Base-by-base conservation (phyloP, 2,888 invertebrate species). In the Campopleginae sp. region DNA sequence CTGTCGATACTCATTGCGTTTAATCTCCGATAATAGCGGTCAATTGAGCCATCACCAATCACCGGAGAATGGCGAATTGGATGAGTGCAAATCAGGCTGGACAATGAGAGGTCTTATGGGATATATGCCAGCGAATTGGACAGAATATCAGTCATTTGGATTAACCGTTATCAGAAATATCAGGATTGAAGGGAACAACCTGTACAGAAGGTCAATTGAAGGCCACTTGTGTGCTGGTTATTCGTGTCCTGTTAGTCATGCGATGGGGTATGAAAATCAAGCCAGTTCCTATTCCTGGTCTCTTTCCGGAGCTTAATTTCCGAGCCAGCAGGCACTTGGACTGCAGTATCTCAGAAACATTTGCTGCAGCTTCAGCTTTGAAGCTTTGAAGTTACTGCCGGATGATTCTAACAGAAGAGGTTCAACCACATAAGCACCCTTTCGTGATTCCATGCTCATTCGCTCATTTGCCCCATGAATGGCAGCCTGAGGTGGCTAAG, bases 401-500 rank as follows among this genome's bases (percentile, higher is more conserved):
- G 65, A 44, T 68, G 65, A 46, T 44, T 38, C 38, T 65, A 54
- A n/a, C 42, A 68, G 51, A 80, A 68, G 65, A 72, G 66, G 23
- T 81, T 72, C 61, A 54, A 74, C 27, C 27, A 58, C 17, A 58
- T 31, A 44, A 71, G 75, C 71, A n/a, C 23, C n/a, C 80, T 84
- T 77, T 84, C 80, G 80, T 77, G 82, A 85, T 79, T 79, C 82
- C 71, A 71, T 38, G 38, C n/a, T 51, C 27, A 63, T 77, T 68
- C 75, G 23, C 80, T 71, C 80, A 76, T 84, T 77, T 65, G 74
- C 44, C 44, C 68, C 66, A 33, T 48, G 75, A 74, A 63, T 79
- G 70, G 72, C 76, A 77, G 80, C 76, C 61, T 66, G 51, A 78
- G 79, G 63, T 61, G 70, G 58, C 51, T 46, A 80, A 75, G 31